Evolutionary conservation across 1,140 invertebrate genomes (phyloP).

Genomic region (Cydia amplana): DNA sequence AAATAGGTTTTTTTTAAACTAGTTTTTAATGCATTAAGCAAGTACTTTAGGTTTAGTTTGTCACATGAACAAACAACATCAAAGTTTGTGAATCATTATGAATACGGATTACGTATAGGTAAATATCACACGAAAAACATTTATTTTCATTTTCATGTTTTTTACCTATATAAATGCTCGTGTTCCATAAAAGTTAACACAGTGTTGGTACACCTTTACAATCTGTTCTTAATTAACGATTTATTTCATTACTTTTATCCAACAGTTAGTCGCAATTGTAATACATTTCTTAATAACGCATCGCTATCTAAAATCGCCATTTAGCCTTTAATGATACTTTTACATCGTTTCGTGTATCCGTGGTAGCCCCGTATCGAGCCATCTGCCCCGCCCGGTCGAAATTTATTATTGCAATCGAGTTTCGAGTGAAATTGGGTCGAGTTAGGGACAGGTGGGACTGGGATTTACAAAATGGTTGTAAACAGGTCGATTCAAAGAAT

Average conservation of each 20-base stretch:
- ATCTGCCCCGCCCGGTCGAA: slow-evolving; percentile 46
- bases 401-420: slow-evolving; percentile 50
- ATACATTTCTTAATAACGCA: slow-evolving; percentile 36
- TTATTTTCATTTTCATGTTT: too few species aligned
- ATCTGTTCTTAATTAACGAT: slow-evolving; percentile 5
- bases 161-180: too few species aligned
- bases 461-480: not conserved
- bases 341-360: slow-evolving; percentile 45
- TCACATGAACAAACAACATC: too few species aligned
- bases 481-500: not conserved
- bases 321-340: slow-evolving; percentile 53
- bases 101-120: too few species aligned
- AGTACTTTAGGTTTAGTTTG: too few species aligned
- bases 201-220: too few species aligned
- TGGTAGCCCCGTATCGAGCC: slow-evolving; percentile 45
- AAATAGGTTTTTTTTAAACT: too few species aligned
- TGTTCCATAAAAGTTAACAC: too few species aligned
- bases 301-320: slow-evolving; percentile 51
- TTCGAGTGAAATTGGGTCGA: slow-evolving; percentile 46
- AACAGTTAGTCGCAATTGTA: slow-evolving; percentile 18
- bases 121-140: too few species aligned
- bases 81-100: too few species aligned
- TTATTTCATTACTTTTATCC: slow-evolving; percentile 15
- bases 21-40: too few species aligned
- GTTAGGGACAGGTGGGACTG: slow-evolving; percentile 44